Evolutionary conservation across 2,888 invertebrate genomes (phyloP), one percentile per base, ranked within the genome.

Genomic region (Steromphala cineraria): DNA sequence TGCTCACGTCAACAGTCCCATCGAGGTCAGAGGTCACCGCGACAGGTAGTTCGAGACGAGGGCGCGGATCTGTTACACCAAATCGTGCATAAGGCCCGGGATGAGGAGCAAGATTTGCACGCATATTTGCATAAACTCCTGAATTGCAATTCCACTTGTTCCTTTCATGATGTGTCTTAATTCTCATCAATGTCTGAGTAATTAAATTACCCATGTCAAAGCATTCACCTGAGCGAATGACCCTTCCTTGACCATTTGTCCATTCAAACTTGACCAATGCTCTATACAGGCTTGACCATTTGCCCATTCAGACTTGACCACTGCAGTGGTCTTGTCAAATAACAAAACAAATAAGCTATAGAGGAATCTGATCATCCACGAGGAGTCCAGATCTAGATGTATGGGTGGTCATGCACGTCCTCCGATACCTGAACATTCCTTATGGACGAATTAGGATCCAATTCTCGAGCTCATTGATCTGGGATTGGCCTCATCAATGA

Each of bases 81-180:
- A 56, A 46, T 21, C 78, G 78, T 67, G 78, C 62, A 52, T 17
- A 78, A 67, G 62, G 24, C 17, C 62, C 24, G 15, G 53, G 31
- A 53, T 53, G 77, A 36, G 17, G 36, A 19, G 21, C 56, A 19
- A 19, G 62, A 62, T 78, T 78, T 62, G 78, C 78, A 56, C n/a
- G 67, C 31, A n/a, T 78, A 62, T 78, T 78, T 78, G 67, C 46
- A 78, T 78, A 78, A 78, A 78, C 78, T 62, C 40, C 62, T 31
- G 31, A 40, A 62, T 17, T 78, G 67, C 62, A 21, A 24, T 40
- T 62, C 62, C 62, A 52, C 78, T 78, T 52, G 78, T 46, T 53
- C 46, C 55, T 17, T 19, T 71, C 31, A 17, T 71, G 40, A 36
- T 71, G 31, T 36, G 71, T 36, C 36, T 71, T 71, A 71, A 71